Percentiles rank a stretch among this genome's conserved stretches.
Evolutionary conservation across 2,888 invertebrate genomes (phyloP).

Genomic region (Stegana nigrithorax): DNA sequence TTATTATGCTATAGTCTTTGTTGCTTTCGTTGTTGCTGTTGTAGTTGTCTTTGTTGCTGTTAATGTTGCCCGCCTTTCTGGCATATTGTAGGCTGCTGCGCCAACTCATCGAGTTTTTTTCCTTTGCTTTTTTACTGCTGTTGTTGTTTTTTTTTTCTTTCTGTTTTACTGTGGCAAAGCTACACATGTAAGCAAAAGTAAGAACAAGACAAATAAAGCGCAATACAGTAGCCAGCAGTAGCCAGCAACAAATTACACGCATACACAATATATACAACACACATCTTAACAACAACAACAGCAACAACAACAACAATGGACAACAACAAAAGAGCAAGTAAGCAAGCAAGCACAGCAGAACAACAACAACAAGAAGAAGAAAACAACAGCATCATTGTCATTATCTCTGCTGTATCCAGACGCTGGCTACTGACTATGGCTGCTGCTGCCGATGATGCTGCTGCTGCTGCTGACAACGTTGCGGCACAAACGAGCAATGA

Average conservation of each 20-base stretch:
- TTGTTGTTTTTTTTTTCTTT: too few relatives aligned
- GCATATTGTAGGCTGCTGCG: background rate
- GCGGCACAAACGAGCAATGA: slow-evolving; percentile 43
- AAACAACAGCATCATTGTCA: slow-evolving; percentile 35
- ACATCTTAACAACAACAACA: slow-evolving; percentile 10
- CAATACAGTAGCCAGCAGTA: slow-evolving; percentile 60
- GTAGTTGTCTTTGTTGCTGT: background rate
- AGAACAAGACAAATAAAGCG: slow-evolving; percentile 18
- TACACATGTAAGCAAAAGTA: too few relatives aligned
- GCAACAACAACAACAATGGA: slow-evolving; percentile 19
- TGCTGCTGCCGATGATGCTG: slow-evolving; percentile 18
- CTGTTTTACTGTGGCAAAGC: too few relatives aligned
- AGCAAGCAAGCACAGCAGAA: slow-evolving; percentile 46
- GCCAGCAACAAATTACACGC: slow-evolving; percentile 61
- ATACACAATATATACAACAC: slow-evolving; percentile 48
- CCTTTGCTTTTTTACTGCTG: too few relatives aligned
- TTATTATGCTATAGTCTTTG: too few relatives aligned
- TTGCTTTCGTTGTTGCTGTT: background rate
- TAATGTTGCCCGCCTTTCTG: slow-evolving; percentile 3
- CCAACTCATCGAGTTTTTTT: too few relatives aligned
- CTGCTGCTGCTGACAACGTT: slow-evolving; percentile 19
- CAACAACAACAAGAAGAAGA: slow-evolving; percentile 34
- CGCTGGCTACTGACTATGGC: background rate
- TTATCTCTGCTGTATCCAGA: slow-evolving; percentile 28
- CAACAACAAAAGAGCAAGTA: slow-evolving; percentile 41